Base-by-base conservation (phyloP, 2,888 invertebrate genomes). In the Phaonia tiefii region DNA sequence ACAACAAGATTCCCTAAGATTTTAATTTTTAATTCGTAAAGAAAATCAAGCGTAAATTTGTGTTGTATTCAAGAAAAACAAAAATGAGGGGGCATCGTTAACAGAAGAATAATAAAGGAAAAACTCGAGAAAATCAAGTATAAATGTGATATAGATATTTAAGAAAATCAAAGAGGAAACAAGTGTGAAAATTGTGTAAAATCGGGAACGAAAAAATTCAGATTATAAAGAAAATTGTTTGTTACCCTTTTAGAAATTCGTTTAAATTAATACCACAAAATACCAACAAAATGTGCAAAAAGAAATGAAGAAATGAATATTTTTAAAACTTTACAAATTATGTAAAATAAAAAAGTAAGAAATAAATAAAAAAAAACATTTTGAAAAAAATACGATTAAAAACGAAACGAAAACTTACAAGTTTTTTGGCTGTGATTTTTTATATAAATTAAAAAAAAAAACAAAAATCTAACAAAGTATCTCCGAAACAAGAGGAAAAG, bases 1-100 rank as follows among this genome's bases (percentile, higher is more conserved):
- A 75, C 78, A 75, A 63, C 78, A 75, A 63, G 75, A 67, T 65
- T 39, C 49, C 31, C 3, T 8, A 31, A 31, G 31, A 31, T 31
- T 31, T 31, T 8, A 31, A 5, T 31, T 42, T 56, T 44, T 46
- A 69, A 76, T 58, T 2, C 37, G 39, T 63, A 63, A n/a, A 20
- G n/a, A 58, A 22, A 58, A 31, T n/a, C n/a, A n/a, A n/a, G n/a
- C n/a, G n/a, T n/a, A n/a, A n/a, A n/a, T n/a, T n/a, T n/a, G n/a
- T n/a, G n/a, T n/a, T n/a, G n/a, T n/a, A n/a, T n/a, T n/a, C n/a
- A 58, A 31, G 26, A 67, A 75, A 74, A 69, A 44, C 3, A 17
- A 15, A 58, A 26, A 49, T 65, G 31, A 51, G 42, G 56, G 26
- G 26, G 56, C 56, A 20, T n/a, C n/a, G n/a, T n/a, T n/a, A n/a